Percentiles rank a stretch among this genome's conserved stretches.
Evolutionary conservation across 2,113 vertebrate species (phyloP).

Genomic region (Panthera uncia): DNA sequence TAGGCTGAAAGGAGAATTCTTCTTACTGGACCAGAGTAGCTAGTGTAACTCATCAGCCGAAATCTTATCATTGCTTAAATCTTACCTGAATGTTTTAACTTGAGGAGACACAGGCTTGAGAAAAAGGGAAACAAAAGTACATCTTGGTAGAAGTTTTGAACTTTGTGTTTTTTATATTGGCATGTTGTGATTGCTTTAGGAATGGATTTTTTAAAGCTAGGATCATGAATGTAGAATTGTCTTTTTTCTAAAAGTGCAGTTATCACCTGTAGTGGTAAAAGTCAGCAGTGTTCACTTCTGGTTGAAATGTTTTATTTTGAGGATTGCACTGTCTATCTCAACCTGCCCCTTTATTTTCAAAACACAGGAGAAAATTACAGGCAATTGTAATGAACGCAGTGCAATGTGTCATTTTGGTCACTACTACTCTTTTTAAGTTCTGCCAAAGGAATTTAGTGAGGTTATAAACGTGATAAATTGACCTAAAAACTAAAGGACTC

Average conservation of each 20-base stretch:
- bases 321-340: background rate
- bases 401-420: background rate
- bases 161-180: background rate
- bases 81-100: conserved; percentile 4
- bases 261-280: background rate
- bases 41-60: background rate
- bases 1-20: background rate
- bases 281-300: background rate
- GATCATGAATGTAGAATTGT: background rate
- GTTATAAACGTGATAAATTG: background rate
- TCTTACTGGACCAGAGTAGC: background rate
- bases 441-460: background rate
- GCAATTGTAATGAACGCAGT: background rate
- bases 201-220: background rate
- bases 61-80: background rate
- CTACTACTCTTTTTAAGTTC: background rate
- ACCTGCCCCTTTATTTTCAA: background rate
- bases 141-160: conserved; percentile 23
- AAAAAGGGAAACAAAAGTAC: background rate
- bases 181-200: background rate
- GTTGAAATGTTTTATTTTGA: conserved; percentile 5
- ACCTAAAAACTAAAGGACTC: background rate
- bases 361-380: background rate
- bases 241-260: background rate
- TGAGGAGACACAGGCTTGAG: background rate